Percentiles rank a stretch among this genome's conserved stretches.
Conservation (phyloP, 2,797 vertebrate species). For the Coluber constrictor region DNA sequence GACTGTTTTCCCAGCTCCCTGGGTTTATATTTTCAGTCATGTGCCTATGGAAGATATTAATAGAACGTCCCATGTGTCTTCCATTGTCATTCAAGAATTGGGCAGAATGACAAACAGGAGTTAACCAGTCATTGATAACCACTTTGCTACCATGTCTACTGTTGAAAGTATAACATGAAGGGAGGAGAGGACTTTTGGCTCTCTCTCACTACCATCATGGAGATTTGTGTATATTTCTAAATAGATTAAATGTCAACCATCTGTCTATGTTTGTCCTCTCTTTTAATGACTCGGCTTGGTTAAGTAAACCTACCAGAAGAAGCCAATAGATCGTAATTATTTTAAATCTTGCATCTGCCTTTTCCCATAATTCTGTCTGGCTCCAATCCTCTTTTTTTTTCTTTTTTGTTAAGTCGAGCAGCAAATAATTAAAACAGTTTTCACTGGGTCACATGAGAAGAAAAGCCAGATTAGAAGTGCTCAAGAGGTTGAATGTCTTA, state of each 20-base stretch:
- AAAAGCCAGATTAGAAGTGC: slow-evolving; percentile 72
- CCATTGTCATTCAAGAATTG: slow-evolving; percentile 63
- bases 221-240: not conserved
- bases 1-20: slow-evolving; percentile 54
- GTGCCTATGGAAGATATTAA: slow-evolving; percentile 60
- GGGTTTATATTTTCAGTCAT: slow-evolving; percentile 45
- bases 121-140: slow-evolving; percentile 59
- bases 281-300: slow-evolving; percentile 41
- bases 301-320: slow-evolving; percentile 2
- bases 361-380: not conserved
- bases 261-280: not conserved
- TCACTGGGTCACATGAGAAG: slow-evolving; percentile 66
- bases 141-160: slow-evolving; percentile 23
- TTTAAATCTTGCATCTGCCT: slow-evolving; percentile 37
- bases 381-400: not conserved
- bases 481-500: slow-evolving; percentile 68
- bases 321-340: slow-evolving; percentile 25
- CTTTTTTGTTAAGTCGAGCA: slow-evolving; percentile 35
- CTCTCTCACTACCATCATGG: slow-evolving; percentile 31
- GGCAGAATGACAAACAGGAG: slow-evolving; percentile 65
- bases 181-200: slow-evolving; percentile 24
- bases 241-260: slow-evolving; percentile 5
- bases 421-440: slow-evolving; percentile 54
- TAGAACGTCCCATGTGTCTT: slow-evolving; percentile 59
- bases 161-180: not conserved